Base-by-base conservation (phyloP, 2,888 invertebrate species). In the Falcaria lacertinaria region DNA sequence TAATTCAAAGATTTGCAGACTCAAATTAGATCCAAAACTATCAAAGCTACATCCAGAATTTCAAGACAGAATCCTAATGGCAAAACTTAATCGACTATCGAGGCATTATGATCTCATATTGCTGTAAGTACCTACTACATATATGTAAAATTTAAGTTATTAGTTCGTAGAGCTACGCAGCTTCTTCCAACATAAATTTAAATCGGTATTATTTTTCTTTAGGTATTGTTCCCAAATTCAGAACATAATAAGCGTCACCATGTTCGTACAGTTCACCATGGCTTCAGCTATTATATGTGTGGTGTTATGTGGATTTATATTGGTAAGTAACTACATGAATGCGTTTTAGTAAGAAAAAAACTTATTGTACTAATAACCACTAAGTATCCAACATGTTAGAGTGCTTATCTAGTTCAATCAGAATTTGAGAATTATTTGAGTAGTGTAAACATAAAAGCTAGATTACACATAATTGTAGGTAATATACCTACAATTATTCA, bases 211-310 rank as follows among this genome's bases (percentile, higher is more conserved):
- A 39, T 42, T 44, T 44, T 59, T n/a, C 74, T 78, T 44, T 51
- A 86, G 86, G 15, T 87, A 68, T 45, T 74, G 73, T 51, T 42
- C 52, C 15, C 49, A 40, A 1, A 19, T 74, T 17, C 81, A 85
- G 55, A 48, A 74, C 1, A 56, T 81, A 19, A 47, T 80, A 28
- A 70, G 68, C 39, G 38, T 61, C 0, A 65, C 75, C 0, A 66
- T 82, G 55, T 85, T 86, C 41, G 49, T 84, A 17, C 75, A 78
- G 44, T 82, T 77, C 42, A 60, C 75, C 16, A 69, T 79, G 43
- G 70, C 74, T 1, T 69, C 85, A 0, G 44, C 66, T 11, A 74
- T 76, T 8, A 79, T 85, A 34, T 85, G 85, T 42, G 76, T 78
- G 2, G 62, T 73, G 1, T 54, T 81, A 55, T 74, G 64, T 41